phyloP scores from a whole-genome alignment of 2,797 vertebrate genomes.

The Halcyon chelicuti region DNA sequence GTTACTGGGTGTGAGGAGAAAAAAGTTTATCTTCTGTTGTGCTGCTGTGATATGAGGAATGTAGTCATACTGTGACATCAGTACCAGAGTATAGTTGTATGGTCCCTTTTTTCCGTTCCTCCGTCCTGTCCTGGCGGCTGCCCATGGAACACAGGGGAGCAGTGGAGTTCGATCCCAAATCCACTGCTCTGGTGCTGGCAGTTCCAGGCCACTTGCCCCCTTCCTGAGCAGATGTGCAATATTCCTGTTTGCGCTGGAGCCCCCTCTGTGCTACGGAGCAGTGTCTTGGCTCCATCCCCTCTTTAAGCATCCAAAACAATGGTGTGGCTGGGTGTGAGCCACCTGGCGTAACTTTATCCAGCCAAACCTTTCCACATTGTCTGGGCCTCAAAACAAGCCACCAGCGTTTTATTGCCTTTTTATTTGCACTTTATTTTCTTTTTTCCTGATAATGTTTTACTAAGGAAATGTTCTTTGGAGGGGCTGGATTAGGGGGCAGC shows the following conservation, averaged over 20 bases:
- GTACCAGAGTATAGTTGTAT: background rate
- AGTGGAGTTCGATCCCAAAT: background rate
- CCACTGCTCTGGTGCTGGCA: constrained; percentile 33
- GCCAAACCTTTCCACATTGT: background rate
- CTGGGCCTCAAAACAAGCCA: constrained; percentile 56
- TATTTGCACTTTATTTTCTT: constrained; percentile 84
- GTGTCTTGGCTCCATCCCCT: background rate
- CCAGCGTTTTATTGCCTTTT: constrained; percentile 70
- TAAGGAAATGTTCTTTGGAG: constrained; percentile 5
- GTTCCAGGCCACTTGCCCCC: background rate
- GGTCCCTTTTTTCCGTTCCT: constrained; percentile 16
- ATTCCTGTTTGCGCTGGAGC: constrained; percentile 1
- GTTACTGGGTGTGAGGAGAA: background rate
- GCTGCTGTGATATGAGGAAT: constrained; percentile 17
- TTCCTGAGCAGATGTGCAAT: constrained; percentile 25
- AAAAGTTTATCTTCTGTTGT: background rate
- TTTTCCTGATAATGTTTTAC: constrained; percentile 38
- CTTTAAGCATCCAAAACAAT: background rate
- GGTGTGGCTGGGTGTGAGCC: background rate
- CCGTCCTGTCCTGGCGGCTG: background rate
- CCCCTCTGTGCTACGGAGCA: background rate
- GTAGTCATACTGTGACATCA: background rate
- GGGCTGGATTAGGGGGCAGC: background rate
- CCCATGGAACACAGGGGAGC: background rate
- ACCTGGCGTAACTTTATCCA: constrained; percentile 6